Evolutionary conservation across 2,797 vertebrate species (phyloP), one percentile per base, ranked within the genome.

Genomic region (Diglossa cyanea): DNA sequence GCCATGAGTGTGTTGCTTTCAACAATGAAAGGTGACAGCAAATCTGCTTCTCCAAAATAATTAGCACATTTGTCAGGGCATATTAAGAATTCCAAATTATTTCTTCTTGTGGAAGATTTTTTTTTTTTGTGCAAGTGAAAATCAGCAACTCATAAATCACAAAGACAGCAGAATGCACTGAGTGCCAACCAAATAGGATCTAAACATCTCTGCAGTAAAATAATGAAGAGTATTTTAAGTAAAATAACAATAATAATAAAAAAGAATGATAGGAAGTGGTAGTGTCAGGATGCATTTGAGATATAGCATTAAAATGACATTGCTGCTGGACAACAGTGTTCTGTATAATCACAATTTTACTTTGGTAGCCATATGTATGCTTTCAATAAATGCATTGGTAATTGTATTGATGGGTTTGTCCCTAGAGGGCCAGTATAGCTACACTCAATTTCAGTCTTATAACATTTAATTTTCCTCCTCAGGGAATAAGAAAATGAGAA

Each of bases 91-190:
- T 95, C 25, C 33, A 93, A 85, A 88, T 85, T 92, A 75, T 93
- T 96, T 94, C 63, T 94, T 72, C 75, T 39, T 81, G 20, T 83
- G 42, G 24, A 71, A 24, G 5, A 10, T 53, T 83, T 84, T 86
- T 80, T 86, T 86, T 47, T 31, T 45, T 67, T 17, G 53, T 92
- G 61, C 53, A 85, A 60, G 30, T 72, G 84, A 94, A 62, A 96
- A 94, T 82, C 57, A 63, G 77, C 35, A 80, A 90, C 61, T 95
- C 76, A 85, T 97, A 94, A 93, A 96, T 97, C 94, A 95, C 31
- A 11, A 60, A 65, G 95, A 95, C 76, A 94, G 73, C 71, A 77
- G 62, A 96, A 95, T 75, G 60, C 42, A 54, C 20, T 60, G 42
- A 48, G 13, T 92, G 30, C 88, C 58, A 93, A n/a, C 66, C 55